phyloP scores from a whole-genome alignment of 2,888 invertebrate genomes.

The Uloborus plumipes region DNA sequence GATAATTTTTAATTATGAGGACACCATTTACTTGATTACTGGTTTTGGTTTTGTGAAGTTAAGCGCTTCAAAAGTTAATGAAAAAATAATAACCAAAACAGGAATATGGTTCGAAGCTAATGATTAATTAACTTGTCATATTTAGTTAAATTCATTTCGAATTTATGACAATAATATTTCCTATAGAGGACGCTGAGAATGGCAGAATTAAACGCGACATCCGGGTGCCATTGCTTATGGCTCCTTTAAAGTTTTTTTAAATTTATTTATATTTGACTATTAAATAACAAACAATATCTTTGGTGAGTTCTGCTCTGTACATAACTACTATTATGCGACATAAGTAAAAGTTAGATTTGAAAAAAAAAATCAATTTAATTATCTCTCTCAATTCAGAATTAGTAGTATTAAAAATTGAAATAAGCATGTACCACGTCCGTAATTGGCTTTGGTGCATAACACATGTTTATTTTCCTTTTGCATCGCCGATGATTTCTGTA shows the following conservation, averaged over 20 bases:
- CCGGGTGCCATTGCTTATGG: slow-evolving; percentile 65
- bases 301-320: slow-evolving; percentile 35
- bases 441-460: slow-evolving; percentile 34
- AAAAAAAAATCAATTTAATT: background rate
- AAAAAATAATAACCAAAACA: too few relatives aligned
- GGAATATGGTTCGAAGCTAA: too few relatives aligned
- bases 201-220: slow-evolving; percentile 61
- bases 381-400: background rate
- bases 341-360: background rate
- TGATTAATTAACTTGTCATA: too few relatives aligned
- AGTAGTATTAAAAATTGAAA: slow-evolving; percentile 50
- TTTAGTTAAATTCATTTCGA: too few relatives aligned
- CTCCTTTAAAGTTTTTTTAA: slow-evolving; percentile 63
- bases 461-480: slow-evolving; percentile 3
- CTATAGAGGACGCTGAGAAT: slow-evolving; percentile 39
- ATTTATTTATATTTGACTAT: slow-evolving; percentile 56
- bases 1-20: too few relatives aligned
- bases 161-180: slow-evolving; percentile 16
- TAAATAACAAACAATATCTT: slow-evolving; percentile 52
- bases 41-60: too few relatives aligned
- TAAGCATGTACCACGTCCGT: slow-evolving; percentile 49
- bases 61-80: too few relatives aligned
- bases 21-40: too few relatives aligned
- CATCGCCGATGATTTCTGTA: too few relatives aligned
- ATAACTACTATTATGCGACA: background rate